Conservation (phyloP, 2,113 vertebrate species). For the Australoheros scitulus region DNA sequence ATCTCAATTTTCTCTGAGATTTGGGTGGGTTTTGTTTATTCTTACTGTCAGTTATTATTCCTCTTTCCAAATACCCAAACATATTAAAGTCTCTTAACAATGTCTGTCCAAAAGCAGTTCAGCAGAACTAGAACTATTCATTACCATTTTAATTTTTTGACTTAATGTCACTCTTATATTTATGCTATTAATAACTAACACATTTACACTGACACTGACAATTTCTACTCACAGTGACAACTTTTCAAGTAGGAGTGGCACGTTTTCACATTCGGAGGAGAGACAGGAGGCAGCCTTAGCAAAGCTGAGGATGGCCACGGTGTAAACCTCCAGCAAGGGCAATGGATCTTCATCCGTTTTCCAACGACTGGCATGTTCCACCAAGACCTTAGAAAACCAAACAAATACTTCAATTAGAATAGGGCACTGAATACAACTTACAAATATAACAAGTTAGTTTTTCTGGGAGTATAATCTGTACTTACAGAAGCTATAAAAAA, state of each 20-base stretch:
- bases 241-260: conserved; percentile 96
- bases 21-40: conserved; percentile 14
- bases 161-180: neutral
- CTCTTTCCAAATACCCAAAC: neutral
- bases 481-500: neutral
- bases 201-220: neutral
- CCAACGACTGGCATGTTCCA: conserved; percentile 96
- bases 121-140: neutral
- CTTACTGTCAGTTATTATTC: neutral
- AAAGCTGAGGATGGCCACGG: conserved; percentile 93
- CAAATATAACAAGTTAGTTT: neutral
- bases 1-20: neutral
- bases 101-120: neutral
- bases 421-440: neutral
- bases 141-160: neutral
- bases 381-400: conserved; percentile 84
- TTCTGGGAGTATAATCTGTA: neutral
- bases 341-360: conserved; percentile 94
- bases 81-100: neutral
- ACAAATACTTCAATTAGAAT: conserved; percentile 4
- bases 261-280: conserved; percentile 96
- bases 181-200: neutral
- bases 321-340: conserved; percentile 95
- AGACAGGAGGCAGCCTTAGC: conserved; percentile 91
- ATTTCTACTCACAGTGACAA: conserved; percentile 91